A percentile compares a stretch with the other conserved stretches of the same genome.
Evolutionary conservation across 2,797 vertebrate genomes (phyloP).

Genomic region (Siniperca scherzeri): DNA sequence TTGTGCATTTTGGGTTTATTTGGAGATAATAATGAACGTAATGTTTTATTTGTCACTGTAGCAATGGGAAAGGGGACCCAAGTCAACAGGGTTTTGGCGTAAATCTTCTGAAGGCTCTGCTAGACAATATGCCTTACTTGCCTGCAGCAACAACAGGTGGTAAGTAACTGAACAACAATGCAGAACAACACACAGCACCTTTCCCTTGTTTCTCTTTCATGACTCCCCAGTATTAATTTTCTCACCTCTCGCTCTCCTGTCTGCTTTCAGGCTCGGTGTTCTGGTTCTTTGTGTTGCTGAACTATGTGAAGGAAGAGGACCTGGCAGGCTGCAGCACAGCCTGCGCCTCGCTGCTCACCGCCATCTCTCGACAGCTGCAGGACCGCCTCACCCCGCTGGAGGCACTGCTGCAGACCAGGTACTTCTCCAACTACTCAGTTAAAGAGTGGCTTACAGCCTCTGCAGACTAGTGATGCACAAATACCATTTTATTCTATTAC

Average conservation of each 20-base stretch:
- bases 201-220: neutral
- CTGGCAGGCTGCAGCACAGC: conserved; percentile 95
- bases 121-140: conserved; percentile 96
- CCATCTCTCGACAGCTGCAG: conserved; percentile 95
- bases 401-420: conserved; percentile 97
- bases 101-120: conserved; percentile 94
- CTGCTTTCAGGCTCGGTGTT: conserved; percentile 92
- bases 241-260: neutral
- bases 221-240: neutral
- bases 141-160: conserved; percentile 98
- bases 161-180: conserved; percentile 69
- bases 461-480: neutral
- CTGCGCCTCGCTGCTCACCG: conserved; percentile 94
- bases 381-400: conserved; percentile 97
- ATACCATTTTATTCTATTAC: neutral
- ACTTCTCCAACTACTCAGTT: neutral
- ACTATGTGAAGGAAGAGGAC: conserved; percentile 99
- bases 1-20: neutral
- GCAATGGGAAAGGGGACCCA: conserved; percentile 96
- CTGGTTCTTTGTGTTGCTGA: conserved; percentile 98
- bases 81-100: conserved; percentile 95
- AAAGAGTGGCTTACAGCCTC: neutral
- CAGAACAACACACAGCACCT: neutral
- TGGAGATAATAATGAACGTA: neutral
- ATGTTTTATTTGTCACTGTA: conserved; percentile 58